Percentiles rank a stretch among this genome's conserved stretches.
phyloP scores from a whole-genome alignment of 2,888 invertebrate genomes.

The Anarsia innoxiella region DNA sequence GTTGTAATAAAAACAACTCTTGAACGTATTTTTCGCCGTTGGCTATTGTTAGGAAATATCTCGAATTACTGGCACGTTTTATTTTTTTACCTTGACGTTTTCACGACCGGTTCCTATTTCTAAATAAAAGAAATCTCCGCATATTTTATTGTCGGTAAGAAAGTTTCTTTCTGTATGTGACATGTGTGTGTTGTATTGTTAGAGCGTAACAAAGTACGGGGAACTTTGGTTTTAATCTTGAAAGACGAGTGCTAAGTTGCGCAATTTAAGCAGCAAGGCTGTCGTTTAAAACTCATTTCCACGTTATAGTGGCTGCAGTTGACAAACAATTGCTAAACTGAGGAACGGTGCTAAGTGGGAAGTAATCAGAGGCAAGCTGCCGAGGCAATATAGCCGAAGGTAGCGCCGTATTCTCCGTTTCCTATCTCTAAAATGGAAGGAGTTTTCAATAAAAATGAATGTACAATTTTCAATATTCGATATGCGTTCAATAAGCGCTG shows the following conservation, averaged over 20 bases:
- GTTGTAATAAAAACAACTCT: constrained; percentile 18
- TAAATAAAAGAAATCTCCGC: constrained; percentile 2
- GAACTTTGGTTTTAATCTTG: constrained; percentile 11
- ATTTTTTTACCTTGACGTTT: constrained; percentile 22
- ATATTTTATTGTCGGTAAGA: constrained; percentile 9
- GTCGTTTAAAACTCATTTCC: constrained; percentile 22
- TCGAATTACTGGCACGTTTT: constrained; percentile 22
- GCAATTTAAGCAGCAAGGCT: constrained; percentile 14
- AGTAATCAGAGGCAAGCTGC: constrained; percentile 14
- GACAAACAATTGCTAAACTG: constrained; percentile 20
- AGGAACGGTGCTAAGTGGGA: constrained; percentile 7
- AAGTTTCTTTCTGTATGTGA: constrained; percentile 9
- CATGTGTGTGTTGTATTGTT: constrained; percentile 7
- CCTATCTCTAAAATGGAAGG: constrained; percentile 14
- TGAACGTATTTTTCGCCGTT: neutral
- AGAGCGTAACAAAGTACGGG: constrained; percentile 4
- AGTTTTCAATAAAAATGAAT: constrained; percentile 21
- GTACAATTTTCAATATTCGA: constrained; percentile 35
- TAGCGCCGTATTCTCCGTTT: constrained; percentile 1
- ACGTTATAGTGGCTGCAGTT: constrained; percentile 18
- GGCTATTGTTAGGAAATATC: constrained; percentile 18
- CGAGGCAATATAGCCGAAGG: constrained; percentile 4
- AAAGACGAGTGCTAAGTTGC: constrained; percentile 1
- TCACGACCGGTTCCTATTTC: constrained; percentile 20
- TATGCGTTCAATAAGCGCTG: constrained; percentile 30